Conservation (phyloP, 1,140 invertebrate genomes). For the Odontomachus brunneus region DNA sequence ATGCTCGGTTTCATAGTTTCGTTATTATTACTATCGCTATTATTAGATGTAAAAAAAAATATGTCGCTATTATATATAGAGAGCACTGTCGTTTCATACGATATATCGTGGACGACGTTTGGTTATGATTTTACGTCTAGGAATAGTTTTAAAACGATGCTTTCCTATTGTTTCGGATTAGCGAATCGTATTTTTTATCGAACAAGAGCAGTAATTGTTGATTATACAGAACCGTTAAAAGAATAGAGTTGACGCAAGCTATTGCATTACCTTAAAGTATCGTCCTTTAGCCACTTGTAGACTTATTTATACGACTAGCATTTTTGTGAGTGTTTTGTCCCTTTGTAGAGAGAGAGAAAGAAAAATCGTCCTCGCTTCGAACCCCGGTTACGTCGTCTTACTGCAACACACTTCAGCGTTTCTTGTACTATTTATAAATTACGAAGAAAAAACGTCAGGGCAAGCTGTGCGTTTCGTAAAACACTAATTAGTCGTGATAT, state of each 20-base stretch:
- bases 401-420: conserved; percentile 24
- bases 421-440: background rate
- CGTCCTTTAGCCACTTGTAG: conserved; percentile 68
- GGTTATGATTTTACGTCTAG: conserved; percentile 34
- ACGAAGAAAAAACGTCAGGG: background rate
- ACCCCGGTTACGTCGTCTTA: conserved; percentile 30
- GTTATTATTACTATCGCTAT: conserved; percentile 38
- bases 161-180: conserved; percentile 25
- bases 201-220: conserved; percentile 56
- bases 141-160: conserved; percentile 21
- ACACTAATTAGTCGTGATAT: background rate
- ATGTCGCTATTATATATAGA: conserved; percentile 19
- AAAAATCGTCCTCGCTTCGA: conserved; percentile 40
- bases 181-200: conserved; percentile 34
- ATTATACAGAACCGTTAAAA: conserved; percentile 41
- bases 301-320: conserved; percentile 67
- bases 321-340: conserved; percentile 69
- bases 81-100: conserved; percentile 28
- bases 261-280: conserved; percentile 63
- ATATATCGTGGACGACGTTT: conserved; percentile 4
- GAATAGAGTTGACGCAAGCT: conserved; percentile 56
- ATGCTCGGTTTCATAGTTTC: conserved; percentile 43
- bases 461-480: background rate
- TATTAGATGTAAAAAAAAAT: conserved; percentile 38
- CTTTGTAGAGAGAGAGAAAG: conserved; percentile 57